phyloP scores from a whole-genome alignment of 2,797 vertebrate species.

The Scolopax bukidnonensis region DNA sequence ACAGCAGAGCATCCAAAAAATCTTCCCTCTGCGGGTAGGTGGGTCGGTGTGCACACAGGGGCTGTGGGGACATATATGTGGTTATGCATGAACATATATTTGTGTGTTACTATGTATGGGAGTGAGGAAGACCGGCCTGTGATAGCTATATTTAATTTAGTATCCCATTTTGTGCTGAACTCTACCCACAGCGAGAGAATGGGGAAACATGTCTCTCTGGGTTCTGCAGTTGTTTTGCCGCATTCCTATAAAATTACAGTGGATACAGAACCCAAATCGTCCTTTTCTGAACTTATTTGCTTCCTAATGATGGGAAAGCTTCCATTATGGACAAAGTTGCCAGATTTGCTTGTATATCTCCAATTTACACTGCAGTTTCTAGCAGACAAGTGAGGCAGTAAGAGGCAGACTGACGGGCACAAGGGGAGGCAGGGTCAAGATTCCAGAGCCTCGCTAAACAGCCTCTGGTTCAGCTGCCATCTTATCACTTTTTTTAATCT shows the following conservation, averaged over 20 bases:
- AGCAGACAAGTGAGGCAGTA: background rate
- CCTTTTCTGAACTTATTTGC: background rate
- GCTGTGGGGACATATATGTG: background rate
- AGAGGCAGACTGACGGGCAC: background rate
- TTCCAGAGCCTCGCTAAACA: background rate
- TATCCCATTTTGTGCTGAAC: background rate
- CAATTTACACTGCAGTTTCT: background rate
- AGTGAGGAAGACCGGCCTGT: background rate
- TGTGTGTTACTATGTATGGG: background rate
- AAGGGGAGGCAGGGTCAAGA: background rate
- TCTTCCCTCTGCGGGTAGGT: background rate
- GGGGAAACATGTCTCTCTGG: background rate
- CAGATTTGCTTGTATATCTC: fast-evolving
- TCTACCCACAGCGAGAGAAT: background rate
- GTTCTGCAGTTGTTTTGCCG: background rate
- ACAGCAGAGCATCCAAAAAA: background rate
- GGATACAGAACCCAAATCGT: background rate
- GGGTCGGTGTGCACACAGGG: background rate
- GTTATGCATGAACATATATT: background rate
- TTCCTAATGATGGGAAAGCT: background rate
- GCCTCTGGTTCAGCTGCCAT: background rate
- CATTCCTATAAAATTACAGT: background rate
- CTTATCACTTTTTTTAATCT: background rate
- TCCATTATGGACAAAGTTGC: background rate
- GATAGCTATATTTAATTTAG: background rate